These are phyloP conservation scores for Hydroisotoma schaefferi DNA, from an alignment of 2,888 invertebrate genomes.

Conservation along the genomic window DNA sequence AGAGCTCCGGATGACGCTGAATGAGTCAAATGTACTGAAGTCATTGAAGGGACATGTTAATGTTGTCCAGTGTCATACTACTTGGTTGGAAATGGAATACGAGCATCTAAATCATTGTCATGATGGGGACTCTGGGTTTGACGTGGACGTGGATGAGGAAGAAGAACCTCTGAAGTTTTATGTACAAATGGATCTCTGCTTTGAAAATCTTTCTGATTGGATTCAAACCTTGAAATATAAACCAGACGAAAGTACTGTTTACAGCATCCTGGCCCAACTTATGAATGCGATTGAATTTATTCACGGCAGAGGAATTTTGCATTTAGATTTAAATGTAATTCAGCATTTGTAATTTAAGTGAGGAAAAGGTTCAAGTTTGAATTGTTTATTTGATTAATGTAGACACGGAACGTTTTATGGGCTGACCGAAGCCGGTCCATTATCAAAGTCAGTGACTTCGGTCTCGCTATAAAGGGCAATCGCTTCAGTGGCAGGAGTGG, in stretches of 20 bases:
- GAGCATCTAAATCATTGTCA: not conserved
- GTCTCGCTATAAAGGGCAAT: not conserved
- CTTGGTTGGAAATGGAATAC: conserved; percentile 42
- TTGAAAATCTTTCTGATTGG: conserved; percentile 25
- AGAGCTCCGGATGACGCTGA: conserved; percentile 37
- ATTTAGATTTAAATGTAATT: conserved; percentile 35
- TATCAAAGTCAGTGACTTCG: conserved; percentile 34
- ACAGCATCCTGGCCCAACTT: conserved; percentile 18
- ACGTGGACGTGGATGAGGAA: conserved; percentile 7
- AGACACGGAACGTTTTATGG: conserved; percentile 38
- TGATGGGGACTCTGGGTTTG: not conserved
- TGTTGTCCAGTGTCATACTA: conserved; percentile 36
- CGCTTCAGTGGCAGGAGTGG: conserved; percentile 12
- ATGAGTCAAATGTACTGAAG: conserved; percentile 40
- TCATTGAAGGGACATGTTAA: conserved; percentile 26
- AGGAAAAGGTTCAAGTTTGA: not conserved
- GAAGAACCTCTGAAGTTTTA: conserved; percentile 34
- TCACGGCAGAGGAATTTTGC: conserved; percentile 16
- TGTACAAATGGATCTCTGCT: conserved; percentile 29
- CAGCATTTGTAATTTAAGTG: no score
- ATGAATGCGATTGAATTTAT: conserved; percentile 21
- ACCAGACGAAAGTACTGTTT: not conserved
- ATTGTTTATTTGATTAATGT: not conserved
- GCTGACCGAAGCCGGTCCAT: conserved; percentile 4
- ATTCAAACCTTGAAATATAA: conserved; percentile 9